phyloP scores from a whole-genome alignment of 2,797 vertebrate genomes.

The Chlorospingus semifuscus region DNA sequence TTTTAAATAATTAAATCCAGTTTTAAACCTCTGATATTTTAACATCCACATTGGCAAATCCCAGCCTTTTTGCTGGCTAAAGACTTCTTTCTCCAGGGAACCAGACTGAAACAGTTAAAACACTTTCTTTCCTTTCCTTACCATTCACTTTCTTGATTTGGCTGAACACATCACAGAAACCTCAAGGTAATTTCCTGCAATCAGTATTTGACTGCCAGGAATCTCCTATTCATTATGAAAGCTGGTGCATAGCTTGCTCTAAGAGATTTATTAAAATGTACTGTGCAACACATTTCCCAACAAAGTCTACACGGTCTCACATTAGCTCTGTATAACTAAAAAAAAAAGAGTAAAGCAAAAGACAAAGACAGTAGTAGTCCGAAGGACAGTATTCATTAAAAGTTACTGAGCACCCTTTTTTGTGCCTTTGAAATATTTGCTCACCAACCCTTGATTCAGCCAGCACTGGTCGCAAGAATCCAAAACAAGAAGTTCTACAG shows the following conservation, averaged over 20 bases:
- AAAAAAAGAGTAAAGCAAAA: not conserved
- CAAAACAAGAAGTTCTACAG: not conserved
- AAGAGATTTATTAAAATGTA: not conserved
- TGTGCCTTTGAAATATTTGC: not conserved
- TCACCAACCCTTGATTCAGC: not conserved
- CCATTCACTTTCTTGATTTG: constrained; percentile 11
- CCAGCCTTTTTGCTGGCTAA: not conserved
- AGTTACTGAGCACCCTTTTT: not conserved
- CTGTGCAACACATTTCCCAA: not conserved
- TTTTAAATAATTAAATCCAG: constrained; percentile 14
- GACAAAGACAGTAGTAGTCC: not conserved
- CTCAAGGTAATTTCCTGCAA: not conserved
- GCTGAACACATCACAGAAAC: constrained; percentile 6
- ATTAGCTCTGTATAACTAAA: not conserved
- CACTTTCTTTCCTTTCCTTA: not conserved
- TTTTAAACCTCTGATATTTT: not conserved
- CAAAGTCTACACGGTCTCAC: not conserved
- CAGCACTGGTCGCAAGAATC: not conserved
- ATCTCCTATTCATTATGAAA: not conserved
- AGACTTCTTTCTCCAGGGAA: not conserved
- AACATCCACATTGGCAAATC: not conserved
- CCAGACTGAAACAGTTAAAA: not conserved
- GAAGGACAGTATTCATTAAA: not conserved
- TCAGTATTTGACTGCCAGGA: not conserved
- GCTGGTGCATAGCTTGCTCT: not conserved